Percentiles rank a stretch among this genome's conserved stretches.
Conservation (phyloP, 2,797 vertebrate genomes). For the Centropyge bicolor region DNA sequence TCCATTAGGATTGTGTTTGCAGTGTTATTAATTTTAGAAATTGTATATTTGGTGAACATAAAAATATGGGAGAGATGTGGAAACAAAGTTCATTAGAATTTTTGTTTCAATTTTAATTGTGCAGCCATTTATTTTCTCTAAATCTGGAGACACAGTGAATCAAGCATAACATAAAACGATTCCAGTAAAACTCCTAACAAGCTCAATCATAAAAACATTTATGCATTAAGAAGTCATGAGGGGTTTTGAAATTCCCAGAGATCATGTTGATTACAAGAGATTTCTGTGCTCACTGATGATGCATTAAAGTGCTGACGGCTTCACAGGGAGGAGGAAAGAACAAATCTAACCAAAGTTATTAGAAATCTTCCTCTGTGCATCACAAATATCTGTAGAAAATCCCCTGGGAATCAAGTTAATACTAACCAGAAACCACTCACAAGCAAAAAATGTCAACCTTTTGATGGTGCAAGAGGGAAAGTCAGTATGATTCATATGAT, state of each 20-base stretch:
- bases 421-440: not conserved
- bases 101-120: not conserved
- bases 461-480: not conserved
- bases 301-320: not conserved
- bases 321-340: not conserved
- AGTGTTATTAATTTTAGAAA: no score
- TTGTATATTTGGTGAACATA: not conserved
- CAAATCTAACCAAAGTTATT: not conserved
- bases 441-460: not conserved
- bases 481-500: not conserved
- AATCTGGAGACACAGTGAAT: not conserved
- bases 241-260: not conserved
- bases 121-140: not conserved
- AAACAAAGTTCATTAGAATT: not conserved
- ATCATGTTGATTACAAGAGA: not conserved
- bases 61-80: not conserved
- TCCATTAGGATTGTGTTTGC: no score
- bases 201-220: not conserved
- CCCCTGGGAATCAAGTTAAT: not conserved
- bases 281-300: not conserved
- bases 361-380: no score
- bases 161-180: not conserved
- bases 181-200: not conserved
- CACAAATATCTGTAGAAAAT: no score
- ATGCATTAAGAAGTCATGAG: not conserved